These are phyloP conservation scores for Perccottus glenii DNA, from an alignment of 2,113 vertebrate genomes.

Conservation along the genomic window DNA sequence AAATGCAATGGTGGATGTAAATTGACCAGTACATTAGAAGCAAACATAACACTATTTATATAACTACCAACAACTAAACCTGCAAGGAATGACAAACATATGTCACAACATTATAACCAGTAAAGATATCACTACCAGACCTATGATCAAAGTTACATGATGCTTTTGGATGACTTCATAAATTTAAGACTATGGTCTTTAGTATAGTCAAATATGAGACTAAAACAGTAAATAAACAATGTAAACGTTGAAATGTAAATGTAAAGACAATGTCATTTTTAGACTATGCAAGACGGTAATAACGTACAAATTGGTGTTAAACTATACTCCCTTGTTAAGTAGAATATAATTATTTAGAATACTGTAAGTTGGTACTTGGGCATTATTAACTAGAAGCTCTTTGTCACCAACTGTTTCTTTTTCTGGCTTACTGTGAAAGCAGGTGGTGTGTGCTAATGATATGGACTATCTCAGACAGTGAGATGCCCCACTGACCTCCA, in stretches of 20 bases:
- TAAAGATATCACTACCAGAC: background rate
- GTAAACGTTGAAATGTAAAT: no score
- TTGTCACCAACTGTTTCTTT: slow-evolving; percentile 1
- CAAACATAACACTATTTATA: slow-evolving; percentile 12
- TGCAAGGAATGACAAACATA: slow-evolving; percentile 13
- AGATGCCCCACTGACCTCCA: slow-evolving; percentile 85
- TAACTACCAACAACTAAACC: slow-evolving; percentile 20
- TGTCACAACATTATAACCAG: background rate
- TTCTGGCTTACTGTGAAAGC: slow-evolving; percentile 15
- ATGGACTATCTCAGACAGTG: slow-evolving; percentile 18
- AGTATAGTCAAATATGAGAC: background rate
- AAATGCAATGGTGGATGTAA: background rate
- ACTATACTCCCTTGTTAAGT: no score
- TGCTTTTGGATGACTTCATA: slow-evolving; percentile 29
- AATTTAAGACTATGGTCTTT: slow-evolving; percentile 43
- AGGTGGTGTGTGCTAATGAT: slow-evolving; percentile 32
- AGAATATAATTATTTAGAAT: background rate
- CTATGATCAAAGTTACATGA: slow-evolving; percentile 50
- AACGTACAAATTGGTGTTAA: no score
- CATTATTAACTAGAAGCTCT: slow-evolving; percentile 16
- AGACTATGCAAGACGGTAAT: no score
- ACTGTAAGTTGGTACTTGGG: background rate
- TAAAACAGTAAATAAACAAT: no score
- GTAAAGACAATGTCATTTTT: no score
- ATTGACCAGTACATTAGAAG: background rate